Evolutionary conservation across 2,113 vertebrate species (phyloP).

Genomic region (Ardeotis arabs): DNA sequence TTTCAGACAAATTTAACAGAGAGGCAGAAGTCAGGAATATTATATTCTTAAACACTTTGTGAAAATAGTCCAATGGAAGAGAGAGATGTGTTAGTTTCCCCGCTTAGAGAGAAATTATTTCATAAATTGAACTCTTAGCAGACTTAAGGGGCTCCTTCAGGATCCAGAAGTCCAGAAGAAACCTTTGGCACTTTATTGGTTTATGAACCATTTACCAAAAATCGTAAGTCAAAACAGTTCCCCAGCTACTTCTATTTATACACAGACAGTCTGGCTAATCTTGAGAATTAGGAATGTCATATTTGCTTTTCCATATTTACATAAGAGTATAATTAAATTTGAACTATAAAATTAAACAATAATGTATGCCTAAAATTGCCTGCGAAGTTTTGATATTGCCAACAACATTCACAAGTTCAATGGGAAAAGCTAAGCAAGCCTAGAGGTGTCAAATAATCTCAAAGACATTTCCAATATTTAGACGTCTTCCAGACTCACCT

Average conservation of each 20-base stretch:
- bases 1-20: not conserved
- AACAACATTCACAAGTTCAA: not conserved
- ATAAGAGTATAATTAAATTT: not conserved
- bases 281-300: not conserved
- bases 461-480: not conserved
- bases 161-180: not conserved
- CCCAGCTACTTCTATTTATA: not conserved
- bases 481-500: not conserved
- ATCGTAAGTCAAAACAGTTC: not conserved
- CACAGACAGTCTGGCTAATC: not conserved
- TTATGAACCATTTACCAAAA: not conserved
- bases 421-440: not conserved
- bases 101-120: not conserved
- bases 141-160: not conserved
- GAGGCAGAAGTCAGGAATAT: not conserved
- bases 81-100: not conserved
- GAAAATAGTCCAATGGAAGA: not conserved
- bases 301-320: not conserved
- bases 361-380: not conserved
- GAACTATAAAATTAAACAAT: not conserved
- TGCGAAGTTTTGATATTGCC: not conserved
- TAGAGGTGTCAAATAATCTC: not conserved
- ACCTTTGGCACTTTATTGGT: not conserved
- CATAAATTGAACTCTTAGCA: not conserved
- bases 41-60: not conserved